phyloP scores from a whole-genome alignment of 2,113 vertebrate species.

The Hepsetus odoe region DNA sequence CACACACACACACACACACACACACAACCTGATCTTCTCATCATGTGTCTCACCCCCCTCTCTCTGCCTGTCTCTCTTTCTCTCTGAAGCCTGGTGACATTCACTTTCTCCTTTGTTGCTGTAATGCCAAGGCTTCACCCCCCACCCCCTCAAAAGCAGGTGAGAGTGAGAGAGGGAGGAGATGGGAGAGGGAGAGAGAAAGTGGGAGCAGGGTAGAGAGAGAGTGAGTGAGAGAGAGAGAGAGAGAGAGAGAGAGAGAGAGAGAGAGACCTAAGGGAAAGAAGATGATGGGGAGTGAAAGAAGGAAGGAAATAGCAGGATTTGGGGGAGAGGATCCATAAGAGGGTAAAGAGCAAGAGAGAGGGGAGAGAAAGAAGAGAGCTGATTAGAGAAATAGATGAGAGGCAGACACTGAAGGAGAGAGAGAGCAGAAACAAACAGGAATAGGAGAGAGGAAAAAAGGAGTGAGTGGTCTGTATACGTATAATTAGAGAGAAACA shows the following conservation, averaged over 20 bases:
- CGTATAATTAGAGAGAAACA: no score
- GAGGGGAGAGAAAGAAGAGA: not conserved
- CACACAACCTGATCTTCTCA: not conserved
- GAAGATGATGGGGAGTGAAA: not conserved
- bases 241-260: not conserved
- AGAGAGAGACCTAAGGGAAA: constrained; percentile 2
- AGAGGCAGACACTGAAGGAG: no score
- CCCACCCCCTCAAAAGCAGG: constrained; percentile 6
- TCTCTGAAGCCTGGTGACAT: constrained; percentile 35
- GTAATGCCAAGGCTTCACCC: constrained; percentile 15
- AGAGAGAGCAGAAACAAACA: no score
- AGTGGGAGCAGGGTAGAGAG: not conserved
- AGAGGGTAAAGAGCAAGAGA: not conserved
- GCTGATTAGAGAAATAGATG: not conserved
- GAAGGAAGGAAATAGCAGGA: not conserved
- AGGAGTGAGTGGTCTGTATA: no score
- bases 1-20: not conserved
- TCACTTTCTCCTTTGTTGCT: constrained; percentile 36
- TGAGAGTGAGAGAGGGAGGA: not conserved
- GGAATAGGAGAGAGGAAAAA: not conserved
- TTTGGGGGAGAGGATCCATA: no score
- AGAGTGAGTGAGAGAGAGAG: not conserved
- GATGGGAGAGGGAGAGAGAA: no score
- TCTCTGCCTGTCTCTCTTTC: constrained; percentile 15
- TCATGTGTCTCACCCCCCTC: constrained; percentile 15